phyloP scores from a whole-genome alignment of 2,113 vertebrate genomes.

The Pelvicachromis taeniatus region DNA sequence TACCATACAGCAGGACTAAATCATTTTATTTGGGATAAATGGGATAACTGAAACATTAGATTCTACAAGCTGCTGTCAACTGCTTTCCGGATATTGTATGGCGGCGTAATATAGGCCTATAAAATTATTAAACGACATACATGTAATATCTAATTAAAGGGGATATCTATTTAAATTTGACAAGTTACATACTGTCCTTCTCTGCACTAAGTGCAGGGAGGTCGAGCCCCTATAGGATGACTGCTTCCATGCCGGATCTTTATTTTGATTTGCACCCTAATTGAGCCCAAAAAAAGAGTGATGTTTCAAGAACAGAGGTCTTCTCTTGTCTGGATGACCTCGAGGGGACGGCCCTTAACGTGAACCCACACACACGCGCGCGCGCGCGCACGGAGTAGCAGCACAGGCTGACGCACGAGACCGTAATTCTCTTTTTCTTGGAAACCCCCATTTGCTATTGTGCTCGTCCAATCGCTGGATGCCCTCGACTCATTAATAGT shows the following conservation, averaged over 20 bases:
- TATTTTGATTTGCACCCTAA: constrained; percentile 78
- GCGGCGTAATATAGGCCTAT: neutral
- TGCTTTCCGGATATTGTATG: neutral
- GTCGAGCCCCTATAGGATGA: neutral
- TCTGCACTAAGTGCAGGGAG: neutral
- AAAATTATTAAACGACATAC: neutral
- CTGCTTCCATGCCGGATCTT: constrained; percentile 36
- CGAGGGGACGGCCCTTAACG: constrained; percentile 45
- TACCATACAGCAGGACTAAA: neutral
- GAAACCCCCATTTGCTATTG: constrained; percentile 70
- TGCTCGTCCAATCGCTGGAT: constrained; percentile 75
- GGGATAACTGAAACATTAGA: neutral
- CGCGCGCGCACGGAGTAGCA: neutral
- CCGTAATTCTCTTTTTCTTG: constrained; percentile 53
- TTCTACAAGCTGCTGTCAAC: neutral
- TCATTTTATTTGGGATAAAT: neutral
- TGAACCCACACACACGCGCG: neutral
- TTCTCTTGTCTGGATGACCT: constrained; percentile 47
- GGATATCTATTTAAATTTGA: neutral
- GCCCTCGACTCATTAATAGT: constrained; percentile 48
- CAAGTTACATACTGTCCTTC: neutral
- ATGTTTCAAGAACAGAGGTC: constrained; percentile 51
- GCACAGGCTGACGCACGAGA: constrained; percentile 27
- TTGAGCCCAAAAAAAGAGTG: constrained; percentile 84
- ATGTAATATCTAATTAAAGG: neutral